Evolutionary conservation across 1,140 invertebrate species (phyloP), one percentile per base, ranked within the genome.

Genomic region (Heterodera carotae): DNA sequence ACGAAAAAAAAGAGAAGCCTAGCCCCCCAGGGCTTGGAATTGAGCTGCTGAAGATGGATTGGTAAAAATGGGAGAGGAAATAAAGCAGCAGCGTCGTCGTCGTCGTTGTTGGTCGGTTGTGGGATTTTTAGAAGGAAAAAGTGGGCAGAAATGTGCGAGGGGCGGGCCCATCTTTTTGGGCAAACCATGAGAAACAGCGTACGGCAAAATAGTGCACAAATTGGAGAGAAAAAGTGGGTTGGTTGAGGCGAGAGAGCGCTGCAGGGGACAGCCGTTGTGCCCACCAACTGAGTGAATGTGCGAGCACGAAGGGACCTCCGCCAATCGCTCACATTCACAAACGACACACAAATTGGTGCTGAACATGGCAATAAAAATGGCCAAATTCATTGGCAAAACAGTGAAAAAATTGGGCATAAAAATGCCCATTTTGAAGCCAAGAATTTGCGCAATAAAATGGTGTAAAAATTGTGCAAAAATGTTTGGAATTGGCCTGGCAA

Each of bases 271-370:
- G 48, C 15, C 48, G 12, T 22, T 18, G 48, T 18, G 5, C 48
- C 12, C 15, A 6, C n/a, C 8, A 15, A 27, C 12, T n/a, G n/a
- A n/a, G n/a, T n/a, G n/a, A 4, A 29, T 18, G 25, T 66, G 27
- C 27, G 22, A 29, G 62, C 62, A 66, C 62, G 62, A 27, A 31
- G 62, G 62, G 62, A 66, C 62, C 62, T 66, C 62, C 33, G 62
- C 62, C 62, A 22, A 66, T 6, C 62, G 22, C 12, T 34, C 62
- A 34, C 25, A 18, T 66, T 27, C 0, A 12, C 12, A 66, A 29
- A 66, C 29, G 33, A 31, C n/a, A 2, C 0, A 25, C 62, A 29
- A 66, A 15, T 66, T 66, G 27, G 29, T 31, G 62, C 62, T 66
- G 62, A 66, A 18, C 62, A 31, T 12, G 29, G 10, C 15, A 27